Conservation (phyloP, 1,140 invertebrate genomes). For the Drosophila watanabei region DNA sequence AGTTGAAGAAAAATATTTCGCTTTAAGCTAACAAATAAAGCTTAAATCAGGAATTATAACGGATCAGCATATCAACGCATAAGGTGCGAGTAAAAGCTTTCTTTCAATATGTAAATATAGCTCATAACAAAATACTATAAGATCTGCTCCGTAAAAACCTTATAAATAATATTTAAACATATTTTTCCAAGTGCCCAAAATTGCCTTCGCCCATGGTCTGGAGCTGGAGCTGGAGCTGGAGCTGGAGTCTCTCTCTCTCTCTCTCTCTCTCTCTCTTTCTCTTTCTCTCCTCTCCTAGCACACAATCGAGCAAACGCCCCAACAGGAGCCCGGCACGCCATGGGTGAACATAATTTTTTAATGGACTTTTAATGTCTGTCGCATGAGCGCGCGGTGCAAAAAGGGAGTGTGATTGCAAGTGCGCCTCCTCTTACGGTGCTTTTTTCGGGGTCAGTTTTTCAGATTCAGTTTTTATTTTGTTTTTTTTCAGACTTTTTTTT, state of each 20-base stretch:
- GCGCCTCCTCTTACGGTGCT: conserved; percentile 27
- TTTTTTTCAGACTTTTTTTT: background rate
- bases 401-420: conserved; percentile 31
- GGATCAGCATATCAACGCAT: too few species aligned
- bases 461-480: conserved; percentile 1
- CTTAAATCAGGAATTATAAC: too few species aligned
- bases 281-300: conserved; percentile 12
- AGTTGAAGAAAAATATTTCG: too few species aligned
- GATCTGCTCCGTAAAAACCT: too few species aligned
- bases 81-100: too few species aligned
- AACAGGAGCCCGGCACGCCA: conserved; percentile 62
- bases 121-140: too few species aligned
- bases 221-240: conserved; percentile 12
- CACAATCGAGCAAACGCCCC: conserved; percentile 45
- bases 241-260: too few species aligned
- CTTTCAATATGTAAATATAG: too few species aligned
- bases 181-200: conserved; percentile 30
- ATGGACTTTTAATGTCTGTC: conserved; percentile 82
- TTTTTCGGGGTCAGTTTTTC: conserved; percentile 40
- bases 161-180: background rate
- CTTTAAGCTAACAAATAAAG: too few species aligned
- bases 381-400: conserved; percentile 44
- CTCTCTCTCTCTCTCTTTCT: background rate
- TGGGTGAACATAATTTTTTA: conserved; percentile 76
- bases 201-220: conserved; percentile 38